Conservation (phyloP, 2,113 vertebrate species). For the Sciurus niger region DNA sequence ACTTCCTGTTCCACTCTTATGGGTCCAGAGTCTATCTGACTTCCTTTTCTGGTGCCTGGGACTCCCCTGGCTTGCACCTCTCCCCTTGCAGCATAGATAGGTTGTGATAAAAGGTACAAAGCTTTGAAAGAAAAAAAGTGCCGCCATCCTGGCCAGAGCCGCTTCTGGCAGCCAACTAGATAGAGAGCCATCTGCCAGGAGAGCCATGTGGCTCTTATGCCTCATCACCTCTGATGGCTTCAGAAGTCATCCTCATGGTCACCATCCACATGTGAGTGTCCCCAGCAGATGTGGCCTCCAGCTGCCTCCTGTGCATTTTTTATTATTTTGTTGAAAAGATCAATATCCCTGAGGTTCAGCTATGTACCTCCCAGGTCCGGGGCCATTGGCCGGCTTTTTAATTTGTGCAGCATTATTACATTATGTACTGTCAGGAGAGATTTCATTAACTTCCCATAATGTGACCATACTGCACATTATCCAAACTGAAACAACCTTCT, state of each 20-base stretch:
- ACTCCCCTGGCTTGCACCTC: background rate
- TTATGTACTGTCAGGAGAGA: constrained; percentile 12
- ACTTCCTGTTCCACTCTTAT: background rate
- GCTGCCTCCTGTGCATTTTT: background rate
- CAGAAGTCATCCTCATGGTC: background rate
- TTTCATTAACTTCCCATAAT: background rate
- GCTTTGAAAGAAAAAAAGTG: background rate
- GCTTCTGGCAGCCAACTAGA: background rate
- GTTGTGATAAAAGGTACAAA: background rate
- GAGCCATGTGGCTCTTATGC: fast-evolving
- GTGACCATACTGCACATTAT: background rate
- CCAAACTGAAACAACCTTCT: background rate
- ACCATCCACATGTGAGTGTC: fast-evolving
- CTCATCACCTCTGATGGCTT: background rate
- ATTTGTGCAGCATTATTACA: background rate
- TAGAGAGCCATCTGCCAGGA: background rate
- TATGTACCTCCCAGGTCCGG: background rate
- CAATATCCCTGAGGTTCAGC: background rate
- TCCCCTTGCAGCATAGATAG: background rate
- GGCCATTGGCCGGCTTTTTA: background rate
- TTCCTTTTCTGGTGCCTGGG: background rate
- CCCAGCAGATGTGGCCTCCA: background rate
- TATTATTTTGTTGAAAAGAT: background rate
- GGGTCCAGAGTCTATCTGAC: background rate
- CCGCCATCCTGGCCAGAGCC: background rate